Base-by-base conservation (phyloP, 2,113 vertebrate species). In the Hippocampus barbouri region DNA sequence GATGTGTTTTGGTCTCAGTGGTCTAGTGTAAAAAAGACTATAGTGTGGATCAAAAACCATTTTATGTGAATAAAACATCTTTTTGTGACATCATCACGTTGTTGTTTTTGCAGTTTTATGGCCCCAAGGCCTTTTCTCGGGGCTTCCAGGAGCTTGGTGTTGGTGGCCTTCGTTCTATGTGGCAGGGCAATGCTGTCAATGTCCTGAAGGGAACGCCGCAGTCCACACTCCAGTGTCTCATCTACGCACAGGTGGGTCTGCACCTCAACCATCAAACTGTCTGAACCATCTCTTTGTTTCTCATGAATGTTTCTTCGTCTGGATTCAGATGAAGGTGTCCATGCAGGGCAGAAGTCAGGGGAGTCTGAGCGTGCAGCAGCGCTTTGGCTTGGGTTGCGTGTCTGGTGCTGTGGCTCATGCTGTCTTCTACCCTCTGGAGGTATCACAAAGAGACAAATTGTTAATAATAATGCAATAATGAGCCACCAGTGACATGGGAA, bases 371-470 rank as follows among this genome's bases (percentile, higher is more conserved):
- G 87, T 93, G 61, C 87, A 86, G 75, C 88, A 92, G 73, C 86
- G 92, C 2, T 92, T 93, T 34, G 86, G 88, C 12, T 68, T 92
- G 84, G 91, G 92, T 40, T 93, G 91, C 72, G 74, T 92, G 6
- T 91, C 92, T 14, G 92, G 92, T 47, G 80, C 91, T 16, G 89
- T 86, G 0, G 85, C 90, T 71, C 92, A 93, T 10, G 86, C 91
- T 59, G 88, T 75, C 66, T 93, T 93, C 86, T 93, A 92, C 74
- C 92, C 92, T 41, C 85, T 93, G 84, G 92, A 93, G 92, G 92
- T 93, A 83, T 85, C 76, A 68, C 65, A 12, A 12, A 14, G 15
- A 16, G 57, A 15, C 57, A 59, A 16, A 59, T 30, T 14, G 5
- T 57, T 57, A 57, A 23, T n/a, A 10, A 56, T 56, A 9, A 57